These are phyloP conservation scores for Neofelis nebulosa DNA, from an alignment of 2,113 vertebrate genomes.

Conservation along the genomic window DNA sequence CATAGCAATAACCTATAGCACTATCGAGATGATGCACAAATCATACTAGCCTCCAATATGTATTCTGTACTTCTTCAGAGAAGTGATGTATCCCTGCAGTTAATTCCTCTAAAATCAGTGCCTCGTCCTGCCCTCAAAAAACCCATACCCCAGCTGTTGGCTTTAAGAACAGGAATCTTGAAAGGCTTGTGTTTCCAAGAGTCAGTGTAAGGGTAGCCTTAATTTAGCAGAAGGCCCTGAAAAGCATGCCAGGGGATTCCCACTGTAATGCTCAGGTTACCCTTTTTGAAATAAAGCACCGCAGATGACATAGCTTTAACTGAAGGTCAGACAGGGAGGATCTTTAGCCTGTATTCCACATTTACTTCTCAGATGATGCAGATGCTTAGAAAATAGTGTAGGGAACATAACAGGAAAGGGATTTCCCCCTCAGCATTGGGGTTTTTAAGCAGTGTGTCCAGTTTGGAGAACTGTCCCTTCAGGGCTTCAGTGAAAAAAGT, in stretches of 20 bases:
- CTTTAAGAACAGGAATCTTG: slow-evolving; percentile 33
- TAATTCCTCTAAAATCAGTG: slow-evolving; percentile 9
- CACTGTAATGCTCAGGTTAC: not conserved
- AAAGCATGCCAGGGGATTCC: slow-evolving; percentile 23
- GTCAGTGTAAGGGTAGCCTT: slow-evolving; percentile 26
- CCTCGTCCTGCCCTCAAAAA: not conserved
- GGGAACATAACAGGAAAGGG: not conserved
- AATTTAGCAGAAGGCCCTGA: slow-evolving; percentile 40
- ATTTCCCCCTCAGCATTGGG: not conserved
- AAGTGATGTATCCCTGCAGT: not conserved
- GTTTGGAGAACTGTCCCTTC: not conserved
- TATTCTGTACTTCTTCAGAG: slow-evolving; percentile 18
- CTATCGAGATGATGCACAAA: not conserved
- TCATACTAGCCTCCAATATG: not conserved
- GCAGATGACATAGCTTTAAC: not conserved
- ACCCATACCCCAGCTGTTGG: not conserved
- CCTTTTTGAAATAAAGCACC: slow-evolving; percentile 2
- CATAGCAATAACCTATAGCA: not conserved
- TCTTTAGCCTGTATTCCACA: not conserved
- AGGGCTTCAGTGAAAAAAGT: not conserved
- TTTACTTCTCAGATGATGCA: not conserved
- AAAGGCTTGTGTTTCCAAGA: slow-evolving; percentile 37
- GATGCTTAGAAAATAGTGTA: not conserved
- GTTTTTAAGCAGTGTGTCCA: not conserved
- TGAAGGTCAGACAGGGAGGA: not conserved